phyloP scores from a whole-genome alignment of 2,888 invertebrate species.

The Autographa gamma region DNA sequence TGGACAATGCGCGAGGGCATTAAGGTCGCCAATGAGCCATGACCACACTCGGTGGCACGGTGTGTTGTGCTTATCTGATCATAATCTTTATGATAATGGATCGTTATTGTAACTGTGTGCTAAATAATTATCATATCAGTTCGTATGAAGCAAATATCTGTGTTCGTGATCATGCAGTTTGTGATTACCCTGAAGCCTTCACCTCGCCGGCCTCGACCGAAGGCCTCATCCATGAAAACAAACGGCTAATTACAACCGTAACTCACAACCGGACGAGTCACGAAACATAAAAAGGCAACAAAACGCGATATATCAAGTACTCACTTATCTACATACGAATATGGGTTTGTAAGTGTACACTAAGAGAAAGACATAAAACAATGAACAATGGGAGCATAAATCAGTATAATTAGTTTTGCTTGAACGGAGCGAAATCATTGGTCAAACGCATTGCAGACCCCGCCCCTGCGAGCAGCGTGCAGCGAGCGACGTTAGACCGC shows the following conservation, averaged over 20 bases:
- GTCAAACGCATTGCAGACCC: slow-evolving; percentile 89
- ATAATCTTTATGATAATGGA: slow-evolving; percentile 30
- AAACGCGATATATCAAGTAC: slow-evolving; percentile 70
- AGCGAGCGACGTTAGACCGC: slow-evolving; percentile 76
- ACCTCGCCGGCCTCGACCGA: slow-evolving; percentile 39
- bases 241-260: slow-evolving; percentile 62
- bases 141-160: slow-evolving; percentile 15
- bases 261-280: slow-evolving; percentile 59
- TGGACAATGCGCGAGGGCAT: slow-evolving; percentile 40
- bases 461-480: slow-evolving; percentile 83
- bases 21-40: slow-evolving; percentile 24
- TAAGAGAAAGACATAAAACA: slow-evolving; percentile 91
- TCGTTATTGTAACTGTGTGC: background rate
- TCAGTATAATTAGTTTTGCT: slow-evolving; percentile 97
- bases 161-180: slow-evolving; percentile 1
- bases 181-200: slow-evolving; percentile 19
- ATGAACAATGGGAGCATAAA: slow-evolving; percentile 98
- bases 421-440: slow-evolving; percentile 90
- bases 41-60: slow-evolving; percentile 22
- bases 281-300: slow-evolving; percentile 64
- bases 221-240: slow-evolving; percentile 51
- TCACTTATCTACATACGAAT: slow-evolving; percentile 69
- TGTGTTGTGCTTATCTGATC: slow-evolving; percentile 8
- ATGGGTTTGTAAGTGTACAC: slow-evolving; percentile 74
- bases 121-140: slow-evolving; percentile 22